A percentile compares a stretch with the other conserved stretches of the same genome.
Conservation (phyloP, 2,888 invertebrate genomes). For the Tetropium fuscum region DNA sequence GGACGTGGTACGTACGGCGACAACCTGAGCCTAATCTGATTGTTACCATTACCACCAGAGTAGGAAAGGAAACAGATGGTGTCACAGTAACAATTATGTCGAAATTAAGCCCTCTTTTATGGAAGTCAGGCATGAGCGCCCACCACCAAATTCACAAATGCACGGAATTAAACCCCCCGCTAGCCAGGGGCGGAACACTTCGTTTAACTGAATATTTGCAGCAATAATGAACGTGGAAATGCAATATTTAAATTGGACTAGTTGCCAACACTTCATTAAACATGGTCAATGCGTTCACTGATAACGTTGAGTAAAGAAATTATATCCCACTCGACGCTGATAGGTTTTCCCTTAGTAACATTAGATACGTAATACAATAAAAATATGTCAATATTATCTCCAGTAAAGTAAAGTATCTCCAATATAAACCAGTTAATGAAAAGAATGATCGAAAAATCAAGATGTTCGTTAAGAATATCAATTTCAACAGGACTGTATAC, state of each 20-base stretch:
- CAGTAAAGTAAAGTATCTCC: too few relatives aligned
- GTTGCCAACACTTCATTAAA: slow-evolving; percentile 1
- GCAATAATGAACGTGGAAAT: slow-evolving; percentile 11
- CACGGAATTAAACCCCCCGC: slow-evolving; percentile 41
- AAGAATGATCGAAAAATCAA: too few relatives aligned
- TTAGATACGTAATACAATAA: too few relatives aligned
- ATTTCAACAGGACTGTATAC: too few relatives aligned
- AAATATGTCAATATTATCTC: too few relatives aligned
- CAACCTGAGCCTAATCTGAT: slow-evolving; percentile 55
- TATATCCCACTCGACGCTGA: too few relatives aligned
- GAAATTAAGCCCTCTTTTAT: slow-evolving; percentile 66
- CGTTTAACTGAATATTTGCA: slow-evolving; percentile 13
- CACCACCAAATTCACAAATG: slow-evolving; percentile 46
- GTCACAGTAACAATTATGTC: slow-evolving; percentile 66
- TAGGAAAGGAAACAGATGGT: slow-evolving; percentile 67
- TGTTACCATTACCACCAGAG: slow-evolving; percentile 53
- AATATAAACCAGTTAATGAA: too few relatives aligned
- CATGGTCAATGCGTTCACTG: too few relatives aligned
- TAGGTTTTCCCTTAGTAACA: too few relatives aligned
- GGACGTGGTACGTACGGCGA: slow-evolving; percentile 33
- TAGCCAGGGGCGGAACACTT: slow-evolving; percentile 36
- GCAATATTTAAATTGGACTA: slow-evolving; percentile 23
- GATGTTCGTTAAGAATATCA: too few relatives aligned
- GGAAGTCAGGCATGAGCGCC: slow-evolving; percentile 64
- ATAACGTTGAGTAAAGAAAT: too few relatives aligned